Percentiles rank a stretch among this genome's conserved stretches.
Evolutionary conservation across 2,888 invertebrate species (phyloP).

Genomic region (Meandrusa payeni): DNA sequence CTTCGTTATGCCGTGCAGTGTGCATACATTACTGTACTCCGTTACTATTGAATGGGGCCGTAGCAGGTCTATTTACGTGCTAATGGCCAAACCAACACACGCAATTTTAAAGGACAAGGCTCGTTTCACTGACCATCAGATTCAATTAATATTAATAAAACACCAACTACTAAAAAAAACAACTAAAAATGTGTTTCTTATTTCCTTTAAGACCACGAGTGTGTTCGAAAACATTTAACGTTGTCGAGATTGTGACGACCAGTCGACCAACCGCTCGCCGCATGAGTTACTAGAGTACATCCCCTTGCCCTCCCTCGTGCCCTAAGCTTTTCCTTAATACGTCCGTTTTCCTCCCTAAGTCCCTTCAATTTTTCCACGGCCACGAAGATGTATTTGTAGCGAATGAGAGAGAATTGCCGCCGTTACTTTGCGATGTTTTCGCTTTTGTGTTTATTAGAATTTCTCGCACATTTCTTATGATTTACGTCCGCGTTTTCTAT

Average conservation of each 20-base stretch:
- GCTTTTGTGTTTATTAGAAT: constrained; percentile 4
- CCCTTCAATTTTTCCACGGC: constrained; percentile 12
- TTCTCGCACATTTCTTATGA: background rate
- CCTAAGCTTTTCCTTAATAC: constrained; percentile 26
- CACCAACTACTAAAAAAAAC: too few relatives aligned
- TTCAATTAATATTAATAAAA: too few relatives aligned
- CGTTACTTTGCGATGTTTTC: constrained; percentile 15
- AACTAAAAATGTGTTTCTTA: too few relatives aligned
- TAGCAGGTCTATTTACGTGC: too few relatives aligned
- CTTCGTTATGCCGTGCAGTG: too few relatives aligned
- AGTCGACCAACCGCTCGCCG: constrained; percentile 6
- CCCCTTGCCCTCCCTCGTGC: constrained; percentile 28
- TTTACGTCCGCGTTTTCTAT: background rate
- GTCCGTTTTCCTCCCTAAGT: constrained; percentile 17
- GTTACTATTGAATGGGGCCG: too few relatives aligned
- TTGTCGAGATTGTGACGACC: constrained; percentile 6
- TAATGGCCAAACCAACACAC: too few relatives aligned
- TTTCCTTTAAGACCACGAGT: background rate
- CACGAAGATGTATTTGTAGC: constrained; percentile 12
- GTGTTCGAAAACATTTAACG: background rate
- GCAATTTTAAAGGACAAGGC: too few relatives aligned
- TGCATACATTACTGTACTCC: too few relatives aligned
- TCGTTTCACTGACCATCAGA: too few relatives aligned
- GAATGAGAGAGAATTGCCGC: background rate
- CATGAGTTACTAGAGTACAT: background rate